Conservation (phyloP, 64 coral and sea anemone species). For the Porites australiensis region DNA sequence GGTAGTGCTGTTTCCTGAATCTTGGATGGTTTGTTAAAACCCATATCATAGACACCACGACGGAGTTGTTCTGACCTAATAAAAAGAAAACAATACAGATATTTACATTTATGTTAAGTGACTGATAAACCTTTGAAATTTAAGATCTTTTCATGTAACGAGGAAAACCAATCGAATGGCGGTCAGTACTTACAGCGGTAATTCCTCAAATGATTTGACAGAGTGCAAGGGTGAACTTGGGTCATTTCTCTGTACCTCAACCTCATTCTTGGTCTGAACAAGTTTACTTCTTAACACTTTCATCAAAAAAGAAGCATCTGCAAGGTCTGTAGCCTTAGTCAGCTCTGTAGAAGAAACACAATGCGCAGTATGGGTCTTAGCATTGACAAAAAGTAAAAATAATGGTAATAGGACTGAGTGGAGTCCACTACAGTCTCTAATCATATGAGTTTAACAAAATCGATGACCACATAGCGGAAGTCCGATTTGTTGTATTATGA, state of each 20-base stretch:
- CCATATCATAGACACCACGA: conserved; percentile 96
- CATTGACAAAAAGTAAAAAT: too few species aligned
- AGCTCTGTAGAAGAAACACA: not conserved
- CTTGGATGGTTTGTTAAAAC: conserved; percentile 96
- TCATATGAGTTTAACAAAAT: too few species aligned
- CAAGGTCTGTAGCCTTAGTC: conserved; percentile 14
- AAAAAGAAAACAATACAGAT: too few species aligned
- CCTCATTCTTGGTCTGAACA: conserved; percentile 80
- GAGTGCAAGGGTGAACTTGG: conserved; percentile 92
- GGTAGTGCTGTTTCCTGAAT: conserved; percentile 98
- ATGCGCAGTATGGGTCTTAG: too few species aligned
- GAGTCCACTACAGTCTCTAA: too few species aligned
- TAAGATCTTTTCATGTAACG: too few species aligned
- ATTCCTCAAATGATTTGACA: conserved; percentile 97
- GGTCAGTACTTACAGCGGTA: conserved; percentile 79
- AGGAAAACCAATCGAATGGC: not conserved
- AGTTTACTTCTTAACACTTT: conserved; percentile 88
- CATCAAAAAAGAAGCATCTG: conserved; percentile 78
- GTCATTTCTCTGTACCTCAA: conserved; percentile 93
- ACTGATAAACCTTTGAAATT: too few species aligned
- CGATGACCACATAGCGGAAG: too few species aligned
- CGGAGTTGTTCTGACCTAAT: conserved; percentile 77
- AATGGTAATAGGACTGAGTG: too few species aligned
- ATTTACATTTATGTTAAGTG: too few species aligned
- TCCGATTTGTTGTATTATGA: too few species aligned